A percentile compares a stretch with the other conserved stretches of the same genome.
Conservation (phyloP, 2,888 invertebrate genomes). For the Eutolmus rufibarbis region DNA sequence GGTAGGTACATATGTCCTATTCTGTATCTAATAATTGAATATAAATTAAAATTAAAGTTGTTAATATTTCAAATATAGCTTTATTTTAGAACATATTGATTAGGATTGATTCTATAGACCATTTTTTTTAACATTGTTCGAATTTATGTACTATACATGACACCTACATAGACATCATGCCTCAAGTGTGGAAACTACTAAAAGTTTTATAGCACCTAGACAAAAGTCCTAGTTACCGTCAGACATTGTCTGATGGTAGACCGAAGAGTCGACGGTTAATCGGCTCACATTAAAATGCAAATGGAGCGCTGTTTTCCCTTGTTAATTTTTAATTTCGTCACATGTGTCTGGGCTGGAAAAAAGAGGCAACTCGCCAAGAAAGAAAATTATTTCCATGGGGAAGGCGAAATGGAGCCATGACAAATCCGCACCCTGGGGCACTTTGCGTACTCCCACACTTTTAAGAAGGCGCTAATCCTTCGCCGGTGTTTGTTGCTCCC, state of each 20-base stretch:
- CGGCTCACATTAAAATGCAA: conserved; percentile 24
- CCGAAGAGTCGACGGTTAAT: background rate
- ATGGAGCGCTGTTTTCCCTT: conserved; percentile 1
- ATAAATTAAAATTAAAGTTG: no score
- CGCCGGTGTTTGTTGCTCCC: background rate
- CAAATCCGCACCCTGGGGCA: background rate
- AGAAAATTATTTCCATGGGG: background rate
- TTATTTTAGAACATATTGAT: no score
- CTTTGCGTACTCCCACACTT: background rate
- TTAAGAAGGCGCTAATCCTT: background rate
- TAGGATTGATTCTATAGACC: no score
- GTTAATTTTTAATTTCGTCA: conserved; percentile 24
- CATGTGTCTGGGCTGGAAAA: background rate
- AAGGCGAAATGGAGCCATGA: background rate
- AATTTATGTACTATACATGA: no score
- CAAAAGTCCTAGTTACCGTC: background rate
- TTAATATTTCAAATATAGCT: no score
- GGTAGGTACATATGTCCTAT: no score
- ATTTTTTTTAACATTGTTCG: no score
- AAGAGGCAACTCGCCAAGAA: background rate
- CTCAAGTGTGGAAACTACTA: background rate
- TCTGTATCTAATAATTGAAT: no score
- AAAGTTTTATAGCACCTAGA: background rate
- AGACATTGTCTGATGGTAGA: background rate
- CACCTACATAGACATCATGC: no score